These are phyloP conservation scores for Mormyrus lacerda DNA, from an alignment of 2,113 vertebrate species.

Conservation along the genomic window DNA sequence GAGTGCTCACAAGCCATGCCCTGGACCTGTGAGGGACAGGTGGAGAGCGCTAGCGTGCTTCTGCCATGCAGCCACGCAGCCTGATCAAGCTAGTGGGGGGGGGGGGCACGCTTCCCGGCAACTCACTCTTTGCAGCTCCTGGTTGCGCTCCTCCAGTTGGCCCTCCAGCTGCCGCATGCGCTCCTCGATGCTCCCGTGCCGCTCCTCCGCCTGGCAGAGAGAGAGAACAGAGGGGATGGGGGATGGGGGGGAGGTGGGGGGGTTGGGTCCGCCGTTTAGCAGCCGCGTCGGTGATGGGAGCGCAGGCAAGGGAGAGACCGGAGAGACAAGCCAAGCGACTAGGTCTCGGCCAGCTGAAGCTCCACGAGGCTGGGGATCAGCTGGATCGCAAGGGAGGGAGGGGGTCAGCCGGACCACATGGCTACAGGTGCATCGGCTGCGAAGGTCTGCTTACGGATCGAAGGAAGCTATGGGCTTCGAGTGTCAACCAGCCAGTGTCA, in stretches of 20 bases:
- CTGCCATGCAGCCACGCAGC: not conserved
- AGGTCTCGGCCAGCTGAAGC: slow-evolving; percentile 64
- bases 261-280: slow-evolving; percentile 40
- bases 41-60: not conserved
- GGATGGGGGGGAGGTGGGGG: not conserved
- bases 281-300: slow-evolving; percentile 38
- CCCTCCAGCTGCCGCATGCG: slow-evolving; percentile 93
- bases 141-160: slow-evolving; percentile 98
- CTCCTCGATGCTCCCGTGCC: slow-evolving; percentile 96
- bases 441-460: slow-evolving; percentile 59
- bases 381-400: slow-evolving; percentile 23
- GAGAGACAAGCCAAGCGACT: slow-evolving; percentile 71
- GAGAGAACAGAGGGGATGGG: slow-evolving; percentile 17
- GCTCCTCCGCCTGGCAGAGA: slow-evolving; percentile 82
- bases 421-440: slow-evolving; percentile 66
- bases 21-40: not conserved
- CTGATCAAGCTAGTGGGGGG: no score
- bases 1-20: slow-evolving; percentile 20
- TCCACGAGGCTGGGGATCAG: slow-evolving; percentile 41
- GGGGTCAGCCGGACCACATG: slow-evolving; percentile 60
- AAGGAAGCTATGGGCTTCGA: slow-evolving; percentile 66
- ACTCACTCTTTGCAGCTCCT: slow-evolving; percentile 92
- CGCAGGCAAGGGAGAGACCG: not conserved
- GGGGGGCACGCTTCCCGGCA: not conserved
- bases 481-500: slow-evolving; percentile 70